Percentiles rank a stretch among this genome's conserved stretches.
phyloP scores from a whole-genome alignment of 1,140 invertebrate genomes.

The Drosophila saltans region DNA sequence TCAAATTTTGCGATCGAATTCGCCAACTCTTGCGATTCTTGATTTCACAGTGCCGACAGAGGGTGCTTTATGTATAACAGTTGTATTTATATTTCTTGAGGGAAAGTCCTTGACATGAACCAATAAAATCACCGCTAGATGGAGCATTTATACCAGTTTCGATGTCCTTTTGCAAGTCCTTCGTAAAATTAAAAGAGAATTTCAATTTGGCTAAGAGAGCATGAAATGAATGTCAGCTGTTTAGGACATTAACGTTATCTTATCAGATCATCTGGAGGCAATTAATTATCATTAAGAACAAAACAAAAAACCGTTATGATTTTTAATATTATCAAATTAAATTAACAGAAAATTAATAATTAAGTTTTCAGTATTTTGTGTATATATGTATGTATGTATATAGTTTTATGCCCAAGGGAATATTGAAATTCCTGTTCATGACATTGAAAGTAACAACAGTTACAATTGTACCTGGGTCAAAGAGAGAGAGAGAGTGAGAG shows the following conservation, averaged over 20 bases:
- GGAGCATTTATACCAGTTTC: slow-evolving; percentile 7
- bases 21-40: no score
- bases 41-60: no score
- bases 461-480: slow-evolving; percentile 1
- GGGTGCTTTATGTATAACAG: no score
- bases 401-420: no score
- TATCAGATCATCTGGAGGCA: background rate
- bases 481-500: background rate
- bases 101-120: background rate
- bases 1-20: no score
- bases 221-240: background rate
- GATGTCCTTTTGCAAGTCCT: background rate
- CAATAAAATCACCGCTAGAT: background rate
- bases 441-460: background rate
- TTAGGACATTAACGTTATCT: background rate
- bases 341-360: no score
- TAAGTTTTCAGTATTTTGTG: no score
- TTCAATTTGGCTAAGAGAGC: background rate
- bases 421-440: background rate
- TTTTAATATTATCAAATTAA: no score
- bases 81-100: no score
- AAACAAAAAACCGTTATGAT: no score
- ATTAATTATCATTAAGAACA: background rate
- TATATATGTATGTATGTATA: no score
- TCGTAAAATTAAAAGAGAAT: background rate